A percentile compares a stretch with the other conserved stretches of the same genome.
These are phyloP conservation scores for Pocillopora meandrina DNA, from an alignment of 92 coral and sea anemone genomes.

Conservation along the genomic window DNA sequence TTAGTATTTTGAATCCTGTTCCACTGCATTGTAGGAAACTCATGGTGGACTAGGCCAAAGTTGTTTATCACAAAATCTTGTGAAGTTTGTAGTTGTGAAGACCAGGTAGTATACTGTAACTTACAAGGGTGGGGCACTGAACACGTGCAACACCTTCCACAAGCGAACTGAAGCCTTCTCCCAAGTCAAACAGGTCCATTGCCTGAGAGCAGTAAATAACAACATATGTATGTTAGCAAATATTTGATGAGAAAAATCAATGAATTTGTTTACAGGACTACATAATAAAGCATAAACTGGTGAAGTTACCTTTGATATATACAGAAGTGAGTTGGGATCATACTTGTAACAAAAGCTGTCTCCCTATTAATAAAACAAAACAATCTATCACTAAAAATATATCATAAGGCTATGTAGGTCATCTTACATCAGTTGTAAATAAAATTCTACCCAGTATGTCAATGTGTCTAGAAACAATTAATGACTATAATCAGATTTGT, in stretches of 20 bases:
- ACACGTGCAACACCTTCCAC: constrained; percentile 82
- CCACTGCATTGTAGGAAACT: too few species aligned
- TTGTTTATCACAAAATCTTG: neutral
- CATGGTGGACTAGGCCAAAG: too few species aligned
- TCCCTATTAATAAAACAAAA: constrained; percentile 66
- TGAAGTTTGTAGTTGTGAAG: neutral
- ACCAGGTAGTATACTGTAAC: constrained; percentile 2
- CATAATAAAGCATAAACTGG: neutral
- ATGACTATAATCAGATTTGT: too few species aligned
- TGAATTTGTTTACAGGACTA: neutral
- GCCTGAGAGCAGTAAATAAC: constrained; percentile 53
- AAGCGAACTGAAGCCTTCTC: constrained; percentile 85
- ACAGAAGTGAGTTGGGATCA: constrained; percentile 92
- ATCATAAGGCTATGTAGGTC: neutral
- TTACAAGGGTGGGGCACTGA: constrained; percentile 90
- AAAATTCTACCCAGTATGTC: too few species aligned
- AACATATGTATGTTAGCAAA: neutral
- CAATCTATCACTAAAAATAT: neutral
- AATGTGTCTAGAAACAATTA: too few species aligned
- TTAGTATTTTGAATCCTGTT: too few species aligned
- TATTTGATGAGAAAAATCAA: neutral
- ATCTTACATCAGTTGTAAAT: neutral
- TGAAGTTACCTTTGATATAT: constrained; percentile 83
- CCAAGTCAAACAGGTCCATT: constrained; percentile 96
- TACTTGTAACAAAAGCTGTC: constrained; percentile 93